A percentile compares a stretch with the other conserved stretches of the same genome.
Conservation (phyloP, 2,113 vertebrate species). For the Leuciscus idus region DNA sequence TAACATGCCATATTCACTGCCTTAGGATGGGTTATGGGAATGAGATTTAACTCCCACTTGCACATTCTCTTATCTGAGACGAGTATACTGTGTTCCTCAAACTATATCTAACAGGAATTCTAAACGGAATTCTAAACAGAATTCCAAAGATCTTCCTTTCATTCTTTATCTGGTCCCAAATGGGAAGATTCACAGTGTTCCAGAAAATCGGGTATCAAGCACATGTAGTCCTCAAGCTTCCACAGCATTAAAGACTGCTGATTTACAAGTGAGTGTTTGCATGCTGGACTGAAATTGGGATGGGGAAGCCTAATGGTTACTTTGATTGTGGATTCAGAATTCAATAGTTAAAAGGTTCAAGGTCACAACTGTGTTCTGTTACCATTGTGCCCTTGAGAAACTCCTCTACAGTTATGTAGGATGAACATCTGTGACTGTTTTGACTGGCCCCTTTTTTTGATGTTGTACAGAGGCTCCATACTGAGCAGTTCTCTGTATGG, state of each 20-base stretch:
- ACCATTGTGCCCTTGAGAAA: neutral
- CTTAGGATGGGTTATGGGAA: neutral
- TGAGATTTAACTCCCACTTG: slow-evolving; percentile 2
- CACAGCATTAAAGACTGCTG: neutral
- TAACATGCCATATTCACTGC: neutral
- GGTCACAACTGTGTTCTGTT: neutral
- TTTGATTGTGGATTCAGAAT: neutral
- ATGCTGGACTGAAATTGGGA: neutral
- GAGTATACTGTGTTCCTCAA: neutral
- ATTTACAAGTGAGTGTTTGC: neutral
- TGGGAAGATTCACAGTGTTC: slow-evolving; percentile 30
- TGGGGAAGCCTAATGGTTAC: neutral
- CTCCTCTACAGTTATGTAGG: neutral
- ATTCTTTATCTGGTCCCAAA: slow-evolving; percentile 43
- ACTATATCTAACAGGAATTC: slow-evolving; percentile 31
- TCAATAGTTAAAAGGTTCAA: neutral
- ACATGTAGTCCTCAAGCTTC: neutral
- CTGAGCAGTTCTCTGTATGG: slow-evolving; percentile 42
- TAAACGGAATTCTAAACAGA: slow-evolving; percentile 33
- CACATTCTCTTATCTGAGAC: slow-evolving; percentile 18
- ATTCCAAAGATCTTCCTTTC: slow-evolving; percentile 38
- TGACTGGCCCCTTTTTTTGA: slow-evolving; percentile 19
- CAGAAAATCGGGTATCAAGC: neutral
- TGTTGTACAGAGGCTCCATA: slow-evolving; percentile 45
- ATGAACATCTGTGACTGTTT: slow-evolving; percentile 34